Evolutionary conservation across 53 echinoderm and acorn worm genomes (phyloP).

Genomic region (Paracentrotus lividus): DNA sequence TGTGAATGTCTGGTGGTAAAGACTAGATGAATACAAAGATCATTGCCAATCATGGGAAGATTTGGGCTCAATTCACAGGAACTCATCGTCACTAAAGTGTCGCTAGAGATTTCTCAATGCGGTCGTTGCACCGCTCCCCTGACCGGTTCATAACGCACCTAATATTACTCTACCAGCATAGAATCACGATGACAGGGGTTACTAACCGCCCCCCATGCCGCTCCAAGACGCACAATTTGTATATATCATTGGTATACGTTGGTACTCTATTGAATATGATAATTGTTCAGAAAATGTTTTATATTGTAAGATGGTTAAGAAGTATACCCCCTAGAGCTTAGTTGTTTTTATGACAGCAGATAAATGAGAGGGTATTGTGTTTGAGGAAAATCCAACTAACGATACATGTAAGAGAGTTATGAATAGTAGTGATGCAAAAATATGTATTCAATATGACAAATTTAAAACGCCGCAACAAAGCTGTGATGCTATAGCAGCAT

Average conservation of each 20-base stretch:
- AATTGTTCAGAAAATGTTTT: too few relatives aligned
- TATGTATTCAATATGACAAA: too few relatives aligned
- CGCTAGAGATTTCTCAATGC: constrained; percentile 51
- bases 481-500: too few relatives aligned
- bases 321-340: too few relatives aligned
- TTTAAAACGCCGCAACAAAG: too few relatives aligned
- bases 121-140: constrained; percentile 49
- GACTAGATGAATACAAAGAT: constrained; percentile 6
- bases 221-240: not conserved
- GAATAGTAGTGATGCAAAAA: too few relatives aligned
- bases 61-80: constrained; percentile 20
- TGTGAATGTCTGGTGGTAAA: constrained; percentile 16
- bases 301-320: too few relatives aligned
- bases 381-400: too few relatives aligned
- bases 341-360: too few relatives aligned
- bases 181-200: not conserved
- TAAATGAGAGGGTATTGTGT: too few relatives aligned
- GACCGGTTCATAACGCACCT: constrained; percentile 40
- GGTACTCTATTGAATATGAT: not conserved
- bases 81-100: constrained; percentile 43
- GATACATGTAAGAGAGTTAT: too few relatives aligned
- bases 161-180: not conserved
- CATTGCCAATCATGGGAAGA: constrained; percentile 7
- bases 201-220: constrained; percentile 6
- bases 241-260: not conserved